A percentile compares a stretch with the other conserved stretches of the same genome.
phyloP scores from a whole-genome alignment of 2,113 vertebrate species.

The Gallinago paraguaiae region DNA sequence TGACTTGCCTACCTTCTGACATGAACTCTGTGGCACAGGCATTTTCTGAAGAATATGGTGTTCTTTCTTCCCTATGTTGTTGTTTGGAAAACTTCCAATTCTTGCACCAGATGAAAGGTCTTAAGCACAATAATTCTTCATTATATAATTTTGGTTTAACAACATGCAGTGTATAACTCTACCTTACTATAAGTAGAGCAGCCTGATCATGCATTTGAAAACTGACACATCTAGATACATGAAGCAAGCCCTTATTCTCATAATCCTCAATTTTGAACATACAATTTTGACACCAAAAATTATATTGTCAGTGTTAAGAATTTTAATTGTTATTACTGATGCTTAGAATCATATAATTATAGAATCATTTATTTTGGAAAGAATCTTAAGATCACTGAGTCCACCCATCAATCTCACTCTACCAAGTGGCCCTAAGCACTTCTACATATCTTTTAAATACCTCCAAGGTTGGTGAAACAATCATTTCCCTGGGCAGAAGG shows the following conservation, averaged over 20 bases:
- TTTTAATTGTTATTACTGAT: background rate
- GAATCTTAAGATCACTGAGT: no score
- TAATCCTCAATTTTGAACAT: background rate
- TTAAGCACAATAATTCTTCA: background rate
- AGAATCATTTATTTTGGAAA: no score
- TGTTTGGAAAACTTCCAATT: background rate
- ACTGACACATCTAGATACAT: background rate
- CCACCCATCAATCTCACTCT: no score
- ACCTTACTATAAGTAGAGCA: background rate
- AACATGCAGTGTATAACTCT: background rate
- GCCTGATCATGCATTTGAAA: background rate
- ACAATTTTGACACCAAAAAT: accelerated
- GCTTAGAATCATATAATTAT: no score
- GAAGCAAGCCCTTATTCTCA: background rate
- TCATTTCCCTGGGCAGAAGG: no score
- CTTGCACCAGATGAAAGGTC: background rate
- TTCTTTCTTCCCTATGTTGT: background rate
- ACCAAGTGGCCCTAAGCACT: no score
- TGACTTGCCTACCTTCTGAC: background rate
- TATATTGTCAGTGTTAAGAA: background rate
- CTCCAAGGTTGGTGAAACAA: no score
- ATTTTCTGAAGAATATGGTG: background rate
- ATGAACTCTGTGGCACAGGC: background rate
- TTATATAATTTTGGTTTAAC: background rate
- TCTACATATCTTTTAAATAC: no score